A percentile compares a stretch with the other conserved stretches of the same genome.
Conservation (phyloP, 1,140 invertebrate species). For the Zaprionus taronus region DNA sequence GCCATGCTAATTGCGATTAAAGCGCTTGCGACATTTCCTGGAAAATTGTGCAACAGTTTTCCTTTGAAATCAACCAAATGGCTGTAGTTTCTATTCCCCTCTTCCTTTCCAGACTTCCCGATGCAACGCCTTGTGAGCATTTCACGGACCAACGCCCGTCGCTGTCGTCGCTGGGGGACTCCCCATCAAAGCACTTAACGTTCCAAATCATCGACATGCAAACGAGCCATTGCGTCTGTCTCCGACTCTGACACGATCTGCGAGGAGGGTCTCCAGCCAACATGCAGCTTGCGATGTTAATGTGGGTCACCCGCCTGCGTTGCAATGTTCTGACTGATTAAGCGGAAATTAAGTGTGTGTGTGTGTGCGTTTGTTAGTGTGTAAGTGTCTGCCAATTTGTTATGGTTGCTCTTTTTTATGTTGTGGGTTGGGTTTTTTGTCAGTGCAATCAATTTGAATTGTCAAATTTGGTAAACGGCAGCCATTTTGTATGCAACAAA, state of each 20-base stretch:
- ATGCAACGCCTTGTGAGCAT: conserved; percentile 48
- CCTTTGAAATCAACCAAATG: conserved; percentile 61
- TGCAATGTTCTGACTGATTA: conserved; percentile 72
- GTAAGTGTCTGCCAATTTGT: conserved; percentile 51
- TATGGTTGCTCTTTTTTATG: conserved; percentile 58
- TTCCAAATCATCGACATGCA: conserved; percentile 56
- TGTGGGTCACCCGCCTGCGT: conserved; percentile 50
- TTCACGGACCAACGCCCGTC: conserved; percentile 65
- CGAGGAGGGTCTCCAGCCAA: conserved; percentile 46
- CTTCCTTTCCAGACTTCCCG: background rate
- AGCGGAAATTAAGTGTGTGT: conserved; percentile 77
- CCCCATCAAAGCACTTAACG: conserved; percentile 67
- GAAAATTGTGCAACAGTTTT: conserved; percentile 45
- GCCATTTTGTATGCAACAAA: conserved; percentile 1
- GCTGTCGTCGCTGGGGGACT: conserved; percentile 21
- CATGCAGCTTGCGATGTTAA: conserved; percentile 33
- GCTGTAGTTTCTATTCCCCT: background rate
- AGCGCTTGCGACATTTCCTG: conserved; percentile 62
- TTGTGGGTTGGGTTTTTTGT: conserved; percentile 35
- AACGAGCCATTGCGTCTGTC: conserved; percentile 78
- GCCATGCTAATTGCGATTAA: conserved; percentile 71
- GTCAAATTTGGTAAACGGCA: conserved; percentile 11
- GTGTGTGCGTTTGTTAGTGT: background rate
- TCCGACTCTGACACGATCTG: conserved; percentile 10
- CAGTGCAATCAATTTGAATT: conserved; percentile 37